Evolutionary conservation across 1,140 invertebrate genomes (phyloP), one percentile per base, ranked within the genome.

Genomic region (Pseudomyrmex flavicornis): DNA sequence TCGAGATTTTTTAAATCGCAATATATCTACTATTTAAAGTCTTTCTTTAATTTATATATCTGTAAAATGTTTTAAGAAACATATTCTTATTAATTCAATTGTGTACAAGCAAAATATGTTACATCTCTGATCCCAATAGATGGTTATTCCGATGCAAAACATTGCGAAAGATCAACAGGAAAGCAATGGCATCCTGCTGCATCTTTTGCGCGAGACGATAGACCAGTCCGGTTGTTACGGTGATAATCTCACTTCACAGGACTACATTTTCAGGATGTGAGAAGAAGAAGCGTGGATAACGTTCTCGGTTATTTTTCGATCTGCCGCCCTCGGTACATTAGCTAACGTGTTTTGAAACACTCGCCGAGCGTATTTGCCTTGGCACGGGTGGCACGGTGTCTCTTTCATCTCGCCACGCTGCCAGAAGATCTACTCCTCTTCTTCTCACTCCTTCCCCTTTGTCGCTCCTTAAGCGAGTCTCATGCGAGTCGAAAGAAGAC

Each of bases 301-400:
- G 75, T 76, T 86, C 79, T 66, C 85, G 77, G 91, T 93, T 93
- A 93, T 93, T 93, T 92, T 92, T 93, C 91, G 92, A 92, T 92
- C 91, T 90, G 85, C 80, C 87, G 86, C 83, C 75, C 82, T 87
- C 82, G 91, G 91, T 92, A 93, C 93, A 93, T 94, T 93, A 94
- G 92, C 90, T 92, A 91, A 92, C 92, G 92, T 94, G 93, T 94
- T 94, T 94, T 93, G 89, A 94, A 93, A 94, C 92, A 94, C 93
- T 93, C 91, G 91, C 75, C 75, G 83, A 58, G 84, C 92, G 91
- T 94, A 92, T 94, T 94, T 94, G 93, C 87, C 86, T 94, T 94
- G 93, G 93, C 93, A 94, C 85, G 89, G 75, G 80, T 82, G 74
- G 73, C 82, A 70, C 85, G 88, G 89, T 86, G 80, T 92, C 91